A percentile compares a stretch with the other conserved stretches of the same genome.
Conservation (phyloP, 2,113 vertebrate species). For the Anolis carolinensis region DNA sequence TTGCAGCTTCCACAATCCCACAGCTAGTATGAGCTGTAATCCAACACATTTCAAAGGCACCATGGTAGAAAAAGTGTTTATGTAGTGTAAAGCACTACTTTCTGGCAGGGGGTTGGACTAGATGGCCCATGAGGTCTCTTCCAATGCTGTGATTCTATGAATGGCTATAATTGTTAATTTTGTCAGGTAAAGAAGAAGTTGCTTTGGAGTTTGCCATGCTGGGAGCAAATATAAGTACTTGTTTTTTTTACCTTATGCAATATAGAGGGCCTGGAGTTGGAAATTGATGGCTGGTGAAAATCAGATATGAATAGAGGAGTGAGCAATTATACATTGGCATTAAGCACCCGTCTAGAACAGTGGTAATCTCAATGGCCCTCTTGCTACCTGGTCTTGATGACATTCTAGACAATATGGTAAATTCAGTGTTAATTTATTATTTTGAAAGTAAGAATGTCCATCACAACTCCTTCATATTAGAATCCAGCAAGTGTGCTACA, state of each 20-base stretch:
- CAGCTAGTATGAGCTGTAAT: too few relatives aligned
- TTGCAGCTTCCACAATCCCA: too few relatives aligned
- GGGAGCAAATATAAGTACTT: neutral
- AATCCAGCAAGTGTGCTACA: neutral
- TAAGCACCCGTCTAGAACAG: neutral
- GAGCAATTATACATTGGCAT: neutral
- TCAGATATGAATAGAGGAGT: neutral
- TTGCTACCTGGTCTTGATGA: neutral
- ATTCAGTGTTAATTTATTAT: neutral
- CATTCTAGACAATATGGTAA: neutral
- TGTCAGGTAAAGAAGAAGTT: neutral
- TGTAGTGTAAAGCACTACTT: neutral
- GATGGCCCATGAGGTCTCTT: too few relatives aligned
- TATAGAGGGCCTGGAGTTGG: neutral
- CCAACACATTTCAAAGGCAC: too few relatives aligned
- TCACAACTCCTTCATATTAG: neutral
- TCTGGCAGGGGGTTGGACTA: too few relatives aligned
- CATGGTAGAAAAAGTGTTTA: too few relatives aligned
- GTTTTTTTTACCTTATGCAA: neutral
- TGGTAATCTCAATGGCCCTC: neutral
- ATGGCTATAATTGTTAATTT: neutral
- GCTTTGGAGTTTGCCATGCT: neutral
- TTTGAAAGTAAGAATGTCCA: neutral
- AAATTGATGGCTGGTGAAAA: neutral
- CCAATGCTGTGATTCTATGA: too few relatives aligned